phyloP scores from a whole-genome alignment of 2,888 invertebrate genomes.

The Pyrrhosoma nymphula region DNA sequence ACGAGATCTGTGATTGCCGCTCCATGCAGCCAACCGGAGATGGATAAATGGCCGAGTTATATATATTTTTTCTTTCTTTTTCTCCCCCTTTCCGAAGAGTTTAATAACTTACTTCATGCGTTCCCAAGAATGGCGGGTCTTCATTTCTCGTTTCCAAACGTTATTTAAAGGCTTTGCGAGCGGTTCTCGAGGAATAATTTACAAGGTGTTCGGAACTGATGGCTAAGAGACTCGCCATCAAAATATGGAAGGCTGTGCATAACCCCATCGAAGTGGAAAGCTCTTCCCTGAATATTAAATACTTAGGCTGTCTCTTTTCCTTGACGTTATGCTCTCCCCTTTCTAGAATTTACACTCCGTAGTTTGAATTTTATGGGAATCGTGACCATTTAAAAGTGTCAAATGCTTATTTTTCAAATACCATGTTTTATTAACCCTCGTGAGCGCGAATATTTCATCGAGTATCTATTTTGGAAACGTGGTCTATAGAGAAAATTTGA shows the following conservation, averaged over 20 bases:
- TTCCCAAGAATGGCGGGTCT: neutral
- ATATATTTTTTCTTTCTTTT: neutral
- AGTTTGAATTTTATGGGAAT: too few relatives aligned
- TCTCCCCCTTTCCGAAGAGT: neutral
- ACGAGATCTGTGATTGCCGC: neutral
- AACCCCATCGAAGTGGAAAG: too few relatives aligned
- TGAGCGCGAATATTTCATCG: too few relatives aligned
- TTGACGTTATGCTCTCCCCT: too few relatives aligned
- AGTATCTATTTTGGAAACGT: too few relatives aligned
- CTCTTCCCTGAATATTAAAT: too few relatives aligned
- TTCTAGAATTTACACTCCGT: too few relatives aligned
- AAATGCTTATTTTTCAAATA: too few relatives aligned
- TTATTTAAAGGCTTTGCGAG: neutral
- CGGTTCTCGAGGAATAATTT: neutral
- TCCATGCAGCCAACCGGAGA: neutral
- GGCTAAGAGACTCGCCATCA: neutral
- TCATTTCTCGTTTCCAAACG: neutral
- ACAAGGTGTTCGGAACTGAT: neutral
- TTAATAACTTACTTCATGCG: conserved; percentile 22
- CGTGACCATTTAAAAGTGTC: too few relatives aligned
- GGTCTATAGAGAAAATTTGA: too few relatives aligned
- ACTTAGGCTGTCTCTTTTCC: too few relatives aligned
- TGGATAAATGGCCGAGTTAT: neutral
- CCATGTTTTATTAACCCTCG: too few relatives aligned
- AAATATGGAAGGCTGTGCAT: neutral